Evolutionary conservation across 2,888 invertebrate species (phyloP), one percentile per base, ranked within the genome.

Genomic region (Camptogramma bilineatum): DNA sequence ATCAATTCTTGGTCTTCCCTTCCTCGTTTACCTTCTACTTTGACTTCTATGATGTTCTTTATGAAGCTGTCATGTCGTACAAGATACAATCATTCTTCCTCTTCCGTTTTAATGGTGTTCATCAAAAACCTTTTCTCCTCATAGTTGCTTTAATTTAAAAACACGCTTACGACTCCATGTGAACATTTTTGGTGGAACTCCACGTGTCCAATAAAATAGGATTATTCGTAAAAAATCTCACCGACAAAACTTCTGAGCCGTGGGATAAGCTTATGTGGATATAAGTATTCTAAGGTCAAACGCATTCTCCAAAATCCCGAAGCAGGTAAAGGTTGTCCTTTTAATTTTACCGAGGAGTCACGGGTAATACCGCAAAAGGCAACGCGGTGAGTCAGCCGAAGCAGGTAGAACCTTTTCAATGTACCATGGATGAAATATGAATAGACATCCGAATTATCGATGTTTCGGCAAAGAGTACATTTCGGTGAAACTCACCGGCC

Each of bases 401-500:
- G 66, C 85, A 86, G 87, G 86, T 85, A 85, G 75, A 59, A 63
- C 72, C 78, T 77, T 81, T 74, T 63, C 24, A n/a, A 64, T 69
- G 69, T 68, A 66, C 61, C 59, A 34, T 13, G 50, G 16, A 58
- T 46, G 50, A 61, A 31, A 44, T 52, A 31, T 34, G 44, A 44
- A 57, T 44, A 52, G 21, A 21, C 18, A 52, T 50, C 44, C 24
- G 18, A 47, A 52, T 39, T 17, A 64, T 28, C 21, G 28, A 52
- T 55, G 18, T 39, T 59, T 54, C n/a, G 47, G 47, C n/a, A 19
- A 16, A 21, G 52, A 28, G 17, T 48, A 42, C 48, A 34, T 54
- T 66, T 67, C 54, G 57, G 57, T 44, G 61, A 64, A 59, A 62
- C 61, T 57, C 61, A 61, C 53, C 13, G 42, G 17, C 60, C 56